These are phyloP conservation scores for Papilio helenus DNA, from an alignment of 1,140 invertebrate species.

Conservation along the genomic window DNA sequence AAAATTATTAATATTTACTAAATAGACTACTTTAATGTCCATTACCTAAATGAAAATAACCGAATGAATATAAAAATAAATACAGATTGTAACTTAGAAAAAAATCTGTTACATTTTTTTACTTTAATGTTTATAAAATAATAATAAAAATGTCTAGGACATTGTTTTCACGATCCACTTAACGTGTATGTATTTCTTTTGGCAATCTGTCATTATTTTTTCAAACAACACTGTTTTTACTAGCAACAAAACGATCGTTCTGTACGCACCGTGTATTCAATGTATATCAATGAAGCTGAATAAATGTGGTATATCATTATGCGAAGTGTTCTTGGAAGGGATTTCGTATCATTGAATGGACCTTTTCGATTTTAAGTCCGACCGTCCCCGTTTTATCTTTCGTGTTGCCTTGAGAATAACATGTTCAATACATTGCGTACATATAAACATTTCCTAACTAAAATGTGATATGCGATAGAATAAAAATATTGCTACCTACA, in stretches of 20 bases:
- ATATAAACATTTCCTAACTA: not conserved
- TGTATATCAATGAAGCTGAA: conserved; percentile 48
- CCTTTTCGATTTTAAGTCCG: conserved; percentile 45
- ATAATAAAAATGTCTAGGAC: not conserved
- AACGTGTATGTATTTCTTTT: conserved; percentile 9
- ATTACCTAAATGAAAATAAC: not conserved
- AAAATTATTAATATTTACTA: not conserved
- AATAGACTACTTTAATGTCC: not conserved
- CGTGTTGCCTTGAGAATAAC: not conserved
- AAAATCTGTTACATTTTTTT: not conserved
- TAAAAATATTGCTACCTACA: not conserved
- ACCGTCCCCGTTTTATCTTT: conserved; percentile 30
- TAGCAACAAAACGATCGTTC: not conserved
- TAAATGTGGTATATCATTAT: conserved; percentile 56
- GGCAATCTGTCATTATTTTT: conserved; percentile 19
- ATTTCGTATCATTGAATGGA: conserved; percentile 55
- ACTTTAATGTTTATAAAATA: not conserved
- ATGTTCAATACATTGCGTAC: conserved; percentile 2
- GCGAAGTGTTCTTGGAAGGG: conserved; percentile 54
- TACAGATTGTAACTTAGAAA: not conserved
- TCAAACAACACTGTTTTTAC: conserved; percentile 13
- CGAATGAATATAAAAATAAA: not conserved
- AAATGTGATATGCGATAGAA: not conserved
- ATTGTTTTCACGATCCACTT: conserved; percentile 21
- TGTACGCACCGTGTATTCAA: conserved; percentile 44